Conservation (phyloP, 2,797 vertebrate species). For the Rhyacichthys aspro region DNA sequence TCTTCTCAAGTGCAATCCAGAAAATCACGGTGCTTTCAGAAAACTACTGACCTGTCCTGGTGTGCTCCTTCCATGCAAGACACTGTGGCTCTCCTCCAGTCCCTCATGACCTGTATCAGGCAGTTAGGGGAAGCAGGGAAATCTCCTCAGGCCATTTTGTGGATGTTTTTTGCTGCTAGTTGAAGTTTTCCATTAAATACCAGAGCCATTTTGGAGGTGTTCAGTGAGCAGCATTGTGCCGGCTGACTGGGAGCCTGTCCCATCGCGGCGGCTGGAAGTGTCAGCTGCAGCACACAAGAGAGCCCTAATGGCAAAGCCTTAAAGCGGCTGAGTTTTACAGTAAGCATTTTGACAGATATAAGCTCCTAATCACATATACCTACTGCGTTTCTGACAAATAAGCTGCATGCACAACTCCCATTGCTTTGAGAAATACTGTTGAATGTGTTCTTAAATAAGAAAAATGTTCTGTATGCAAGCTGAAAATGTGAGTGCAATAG, state of each 20-base stretch:
- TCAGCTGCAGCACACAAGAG: slow-evolving; percentile 23
- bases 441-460: not conserved
- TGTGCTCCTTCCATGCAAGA: too few species aligned
- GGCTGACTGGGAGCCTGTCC: slow-evolving; percentile 8
- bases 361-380: slow-evolving; percentile 22
- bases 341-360: slow-evolving; percentile 20
- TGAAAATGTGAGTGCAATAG: not conserved
- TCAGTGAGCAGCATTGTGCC: slow-evolving; percentile 17
- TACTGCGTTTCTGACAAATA: slow-evolving; percentile 12
- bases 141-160: not conserved
- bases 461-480: not conserved
- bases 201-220: slow-evolving; percentile 14
- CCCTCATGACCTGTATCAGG: too few species aligned
- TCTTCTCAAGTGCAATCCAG: too few species aligned
- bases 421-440: not conserved
- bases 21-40: too few species aligned
- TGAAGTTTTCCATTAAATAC: slow-evolving; percentile 19
- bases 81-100: not conserved
- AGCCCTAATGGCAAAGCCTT: slow-evolving; percentile 28
- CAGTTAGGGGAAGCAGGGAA: too few species aligned
- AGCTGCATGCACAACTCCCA: slow-evolving; percentile 2
- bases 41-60: not conserved
- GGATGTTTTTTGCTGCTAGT: slow-evolving; percentile 6
- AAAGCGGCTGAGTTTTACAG: slow-evolving; percentile 20
- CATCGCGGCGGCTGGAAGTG: slow-evolving; percentile 14